Conservation (phyloP, 1,140 invertebrate genomes). For the Hypsibius dujardini region DNA sequence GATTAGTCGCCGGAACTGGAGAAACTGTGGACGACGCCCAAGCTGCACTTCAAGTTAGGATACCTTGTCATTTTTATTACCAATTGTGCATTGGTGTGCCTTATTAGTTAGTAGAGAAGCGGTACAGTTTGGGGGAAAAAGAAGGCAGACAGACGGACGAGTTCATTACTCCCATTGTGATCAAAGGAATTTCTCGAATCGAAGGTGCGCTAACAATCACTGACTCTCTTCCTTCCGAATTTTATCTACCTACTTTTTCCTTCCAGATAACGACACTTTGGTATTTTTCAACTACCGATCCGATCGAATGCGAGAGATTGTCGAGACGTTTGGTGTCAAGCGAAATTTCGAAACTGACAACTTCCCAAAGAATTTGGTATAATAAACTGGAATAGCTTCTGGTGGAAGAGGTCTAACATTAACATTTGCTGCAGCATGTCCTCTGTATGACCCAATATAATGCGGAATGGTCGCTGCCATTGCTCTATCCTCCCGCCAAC, state of each 20-base stretch:
- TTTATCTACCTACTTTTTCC: constrained; percentile 8
- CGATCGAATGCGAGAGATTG: constrained; percentile 36
- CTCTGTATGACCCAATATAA: constrained; percentile 38
- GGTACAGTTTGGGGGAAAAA: constrained; percentile 27
- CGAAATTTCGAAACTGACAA: constrained; percentile 31
- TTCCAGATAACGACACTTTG: constrained; percentile 34
- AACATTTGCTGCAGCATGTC: constrained; percentile 22
- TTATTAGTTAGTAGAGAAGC: constrained; percentile 23
- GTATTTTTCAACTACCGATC: constrained; percentile 37
- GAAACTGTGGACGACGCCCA: constrained; percentile 23
- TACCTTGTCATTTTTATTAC: neutral
- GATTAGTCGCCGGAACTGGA: constrained; percentile 33
- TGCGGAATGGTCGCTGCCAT: constrained; percentile 34
- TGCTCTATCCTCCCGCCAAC: constrained; percentile 33
- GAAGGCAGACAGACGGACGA: constrained; percentile 33
- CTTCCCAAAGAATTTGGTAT: constrained; percentile 24
- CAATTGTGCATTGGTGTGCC: neutral
- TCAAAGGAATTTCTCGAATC: constrained; percentile 26
- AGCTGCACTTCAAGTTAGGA: neutral
- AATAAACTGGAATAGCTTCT: neutral
- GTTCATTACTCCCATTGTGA: constrained; percentile 37
- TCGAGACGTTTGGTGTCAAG: constrained; percentile 33
- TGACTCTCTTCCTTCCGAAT: neutral
- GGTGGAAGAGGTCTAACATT: neutral
- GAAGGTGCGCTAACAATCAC: neutral